A percentile compares a stretch with the other conserved stretches of the same genome.
Conservation (phyloP, 2,888 invertebrate species). For the Caenorhabditis plicata region DNA sequence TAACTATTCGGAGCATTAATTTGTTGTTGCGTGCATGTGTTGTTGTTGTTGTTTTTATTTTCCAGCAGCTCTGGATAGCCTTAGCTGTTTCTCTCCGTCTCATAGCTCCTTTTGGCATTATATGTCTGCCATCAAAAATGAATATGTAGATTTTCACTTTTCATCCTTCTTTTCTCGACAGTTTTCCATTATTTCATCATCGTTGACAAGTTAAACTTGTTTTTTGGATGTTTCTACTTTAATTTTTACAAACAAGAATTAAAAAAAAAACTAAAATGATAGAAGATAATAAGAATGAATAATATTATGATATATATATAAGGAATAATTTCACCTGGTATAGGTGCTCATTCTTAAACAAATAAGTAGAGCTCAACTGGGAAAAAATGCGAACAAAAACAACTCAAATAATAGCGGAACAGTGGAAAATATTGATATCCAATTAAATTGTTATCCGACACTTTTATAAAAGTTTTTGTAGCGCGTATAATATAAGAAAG, state of each 20-base stretch:
- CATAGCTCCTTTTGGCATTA: not conserved
- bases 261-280: conserved; percentile 1
- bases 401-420: no score
- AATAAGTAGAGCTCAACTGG: no score
- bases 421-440: no score
- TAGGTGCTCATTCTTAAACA: conserved; percentile 12
- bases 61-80: not conserved
- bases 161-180: conserved; percentile 1
- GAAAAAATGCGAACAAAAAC: no score
- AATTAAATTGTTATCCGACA: no score
- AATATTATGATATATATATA: not conserved
- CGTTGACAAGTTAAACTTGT: conserved; percentile 3
- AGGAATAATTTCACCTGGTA: conserved; percentile 7
- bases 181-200: not conserved
- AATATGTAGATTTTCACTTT: conserved; percentile 1
- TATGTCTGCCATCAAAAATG: no score
- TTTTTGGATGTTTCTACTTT: not conserved
- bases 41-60: conserved; percentile 2
- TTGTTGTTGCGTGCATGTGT: conserved; percentile 29
- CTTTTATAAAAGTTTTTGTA: no score
- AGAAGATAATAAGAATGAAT: conserved; percentile 1
- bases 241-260: conserved; percentile 4
- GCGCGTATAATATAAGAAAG: no score
- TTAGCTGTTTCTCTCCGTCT: conserved; percentile 1
- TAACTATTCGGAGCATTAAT: no score